Percentiles rank a stretch among this genome's conserved stretches.
These are phyloP conservation scores for Myripristis jacobus DNA, from an alignment of 2,797 vertebrate species.

Conservation along the genomic window DNA sequence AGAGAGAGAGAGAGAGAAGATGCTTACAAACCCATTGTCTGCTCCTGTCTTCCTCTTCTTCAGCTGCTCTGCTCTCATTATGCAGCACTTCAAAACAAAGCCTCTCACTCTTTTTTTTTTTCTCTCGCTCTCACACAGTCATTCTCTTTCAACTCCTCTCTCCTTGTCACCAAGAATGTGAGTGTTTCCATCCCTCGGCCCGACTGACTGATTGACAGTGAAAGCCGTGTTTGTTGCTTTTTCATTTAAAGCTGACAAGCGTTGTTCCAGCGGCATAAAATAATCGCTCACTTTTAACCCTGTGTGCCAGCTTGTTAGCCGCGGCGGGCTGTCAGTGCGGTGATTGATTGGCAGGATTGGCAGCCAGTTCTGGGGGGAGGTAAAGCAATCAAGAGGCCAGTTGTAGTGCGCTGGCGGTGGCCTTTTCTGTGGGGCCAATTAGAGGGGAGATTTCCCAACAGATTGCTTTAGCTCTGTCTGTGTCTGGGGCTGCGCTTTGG, in stretches of 20 bases:
- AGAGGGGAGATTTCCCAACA: slow-evolving; percentile 77
- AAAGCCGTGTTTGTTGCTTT: slow-evolving; percentile 16
- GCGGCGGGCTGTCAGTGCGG: slow-evolving; percentile 16
- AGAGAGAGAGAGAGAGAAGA: slow-evolving; percentile 35
- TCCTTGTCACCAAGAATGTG: neutral
- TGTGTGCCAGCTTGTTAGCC: slow-evolving; percentile 19
- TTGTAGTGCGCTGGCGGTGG: slow-evolving; percentile 44
- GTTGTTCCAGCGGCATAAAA: slow-evolving; percentile 35
- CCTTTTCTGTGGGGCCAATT: slow-evolving; percentile 70
- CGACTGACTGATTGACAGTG: slow-evolving; percentile 43
- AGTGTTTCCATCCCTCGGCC: neutral
- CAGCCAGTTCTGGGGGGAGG: slow-evolving; percentile 42
- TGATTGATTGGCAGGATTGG: slow-evolving; percentile 61
- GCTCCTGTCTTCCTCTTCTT: slow-evolving; percentile 44
- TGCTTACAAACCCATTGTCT: slow-evolving; percentile 44
- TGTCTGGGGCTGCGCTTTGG: slow-evolving; percentile 73
- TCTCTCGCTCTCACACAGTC: slow-evolving; percentile 10
- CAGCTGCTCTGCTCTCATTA: slow-evolving; percentile 71
- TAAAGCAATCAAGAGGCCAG: slow-evolving; percentile 60
- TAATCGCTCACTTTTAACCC: slow-evolving; percentile 34
- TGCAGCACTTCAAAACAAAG: slow-evolving; percentile 56
- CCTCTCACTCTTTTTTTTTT: slow-evolving; percentile 12
- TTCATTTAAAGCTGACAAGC: slow-evolving; percentile 29
- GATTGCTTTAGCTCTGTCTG: slow-evolving; percentile 71
- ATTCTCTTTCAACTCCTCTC: slow-evolving; percentile 37